These are phyloP conservation scores for Epistrophe grossulariae DNA, from an alignment of 2,888 invertebrate genomes.

Conservation along the genomic window DNA sequence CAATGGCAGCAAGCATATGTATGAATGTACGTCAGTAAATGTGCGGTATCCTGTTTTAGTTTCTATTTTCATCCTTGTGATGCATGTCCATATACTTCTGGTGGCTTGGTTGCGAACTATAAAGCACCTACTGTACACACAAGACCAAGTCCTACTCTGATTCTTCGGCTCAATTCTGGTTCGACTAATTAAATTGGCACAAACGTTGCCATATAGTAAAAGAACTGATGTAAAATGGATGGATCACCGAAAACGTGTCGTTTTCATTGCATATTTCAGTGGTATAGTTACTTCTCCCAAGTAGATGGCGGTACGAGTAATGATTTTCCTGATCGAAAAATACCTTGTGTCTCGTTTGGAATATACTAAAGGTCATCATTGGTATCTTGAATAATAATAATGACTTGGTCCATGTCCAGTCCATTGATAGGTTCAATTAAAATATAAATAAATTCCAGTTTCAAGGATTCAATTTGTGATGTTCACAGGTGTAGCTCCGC, in stretches of 20 bases:
- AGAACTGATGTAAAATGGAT: neutral
- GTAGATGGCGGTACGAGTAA: neutral
- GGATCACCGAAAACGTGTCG: constrained; percentile 4
- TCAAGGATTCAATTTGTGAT: constrained; percentile 52
- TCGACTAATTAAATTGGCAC: constrained; percentile 45
- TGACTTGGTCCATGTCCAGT: constrained; percentile 35
- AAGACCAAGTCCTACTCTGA: neutral
- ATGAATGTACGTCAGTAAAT: constrained; percentile 4
- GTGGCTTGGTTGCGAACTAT: neutral
- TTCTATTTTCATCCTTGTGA: neutral
- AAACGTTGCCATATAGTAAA: neutral
- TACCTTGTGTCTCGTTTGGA: neutral
- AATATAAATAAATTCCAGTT: constrained; percentile 57
- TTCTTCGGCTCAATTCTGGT: neutral
- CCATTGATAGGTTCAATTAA: constrained; percentile 68
- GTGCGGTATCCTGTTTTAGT: constrained; percentile 18
- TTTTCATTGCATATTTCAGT: neutral
- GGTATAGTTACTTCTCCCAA: neutral
- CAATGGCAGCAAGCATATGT: constrained; percentile 44
- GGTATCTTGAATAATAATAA: constrained; percentile 49
- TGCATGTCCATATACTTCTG: neutral
- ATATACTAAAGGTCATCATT: constrained; percentile 10
- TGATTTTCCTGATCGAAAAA: neutral
- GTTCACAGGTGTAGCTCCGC: too few species aligned
- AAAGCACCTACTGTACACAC: neutral